Evolutionary conservation across 2,888 invertebrate species (phyloP), one percentile per base, ranked within the genome.

Genomic region (Rotaria macrura): DNA sequence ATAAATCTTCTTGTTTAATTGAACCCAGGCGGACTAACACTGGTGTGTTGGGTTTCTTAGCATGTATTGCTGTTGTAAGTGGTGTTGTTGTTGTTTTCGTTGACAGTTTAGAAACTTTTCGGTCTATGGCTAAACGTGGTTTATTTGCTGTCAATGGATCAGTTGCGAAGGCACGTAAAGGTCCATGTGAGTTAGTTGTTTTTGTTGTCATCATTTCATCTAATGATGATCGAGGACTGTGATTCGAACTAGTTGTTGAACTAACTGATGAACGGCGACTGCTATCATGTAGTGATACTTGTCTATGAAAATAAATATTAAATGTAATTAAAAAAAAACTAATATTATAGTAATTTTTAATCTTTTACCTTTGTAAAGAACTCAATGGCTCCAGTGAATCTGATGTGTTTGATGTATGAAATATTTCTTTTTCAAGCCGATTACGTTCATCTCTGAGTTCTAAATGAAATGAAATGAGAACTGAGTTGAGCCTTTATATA

Each of bases 391-490:
- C 65, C 20, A 34, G 20, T 34, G 65, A 20, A 17, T 29, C 34
- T 65, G 5, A 0, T 17, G 34, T 20, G 4, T 65, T 25, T 25
- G 43, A 4, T 23, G 79, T 79, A 12, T 79, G 43, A 43, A 79
- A 43, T 79, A 79, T 38, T 43, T 79, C 79, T 79, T 79, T 79
- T 43, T 79, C 79, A 25, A 79, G 79, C n/a, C 79, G 79, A 79
- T 79, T 79, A 25, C 79, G 79, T 79, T 79, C 79, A 43, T 79
- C 79, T 79, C 43, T 79, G 3, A 79, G 43, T 43, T 79, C 79
- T 79, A 79, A 43, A 43, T 43, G 0, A n/a, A n/a, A 79, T 43
- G 3, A 25, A 65, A 34, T 20, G 17, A 34, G 65, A 17, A 12
- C 20, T 38, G 14, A 9, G 9, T 47, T 14, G 9, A 47, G 47